These are phyloP conservation scores for Sympetrum striolatum DNA, from an alignment of 2,888 invertebrate genomes.

Conservation along the genomic window DNA sequence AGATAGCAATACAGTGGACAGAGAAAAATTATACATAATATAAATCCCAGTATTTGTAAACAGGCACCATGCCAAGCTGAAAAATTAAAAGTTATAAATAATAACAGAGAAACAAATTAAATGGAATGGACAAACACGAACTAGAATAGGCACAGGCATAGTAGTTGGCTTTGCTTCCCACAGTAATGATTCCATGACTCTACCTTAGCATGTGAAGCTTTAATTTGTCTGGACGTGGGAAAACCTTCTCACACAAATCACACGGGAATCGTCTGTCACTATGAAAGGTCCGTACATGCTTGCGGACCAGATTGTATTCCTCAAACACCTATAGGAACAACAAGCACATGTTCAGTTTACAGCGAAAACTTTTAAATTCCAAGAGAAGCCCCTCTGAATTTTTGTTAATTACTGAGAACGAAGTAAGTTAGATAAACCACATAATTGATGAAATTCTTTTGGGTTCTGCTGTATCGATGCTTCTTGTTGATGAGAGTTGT, in stretches of 20 bases:
- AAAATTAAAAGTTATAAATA: conserved; percentile 45
- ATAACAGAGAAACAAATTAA: conserved; percentile 43
- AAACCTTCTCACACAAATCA: conserved; percentile 60
- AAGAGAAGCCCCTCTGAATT: neutral
- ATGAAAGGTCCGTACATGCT: conserved; percentile 63
- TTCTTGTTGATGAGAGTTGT: no score
- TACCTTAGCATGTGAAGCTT: conserved; percentile 61
- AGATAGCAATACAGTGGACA: conserved; percentile 46
- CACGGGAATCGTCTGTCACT: conserved; percentile 60
- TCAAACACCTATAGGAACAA: conserved; percentile 56
- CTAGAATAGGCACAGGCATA: conserved; percentile 42
- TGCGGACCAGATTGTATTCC: conserved; percentile 60
- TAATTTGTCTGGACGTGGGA: conserved; percentile 62
- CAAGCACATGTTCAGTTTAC: conserved; percentile 39
- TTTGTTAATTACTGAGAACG: neutral
- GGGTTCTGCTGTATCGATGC: no score
- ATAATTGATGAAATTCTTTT: no score
- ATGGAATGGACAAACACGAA: conserved; percentile 41
- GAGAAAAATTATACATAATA: conserved; percentile 45
- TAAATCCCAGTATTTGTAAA: conserved; percentile 34
- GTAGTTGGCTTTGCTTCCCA: conserved; percentile 22
- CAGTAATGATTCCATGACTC: conserved; percentile 25
- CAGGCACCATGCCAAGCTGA: conserved; percentile 47
- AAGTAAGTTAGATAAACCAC: no score
- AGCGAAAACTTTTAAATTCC: neutral